These are phyloP conservation scores for Caenorhabditis becei DNA, from an alignment of 2,888 invertebrate genomes.

Conservation along the genomic window DNA sequence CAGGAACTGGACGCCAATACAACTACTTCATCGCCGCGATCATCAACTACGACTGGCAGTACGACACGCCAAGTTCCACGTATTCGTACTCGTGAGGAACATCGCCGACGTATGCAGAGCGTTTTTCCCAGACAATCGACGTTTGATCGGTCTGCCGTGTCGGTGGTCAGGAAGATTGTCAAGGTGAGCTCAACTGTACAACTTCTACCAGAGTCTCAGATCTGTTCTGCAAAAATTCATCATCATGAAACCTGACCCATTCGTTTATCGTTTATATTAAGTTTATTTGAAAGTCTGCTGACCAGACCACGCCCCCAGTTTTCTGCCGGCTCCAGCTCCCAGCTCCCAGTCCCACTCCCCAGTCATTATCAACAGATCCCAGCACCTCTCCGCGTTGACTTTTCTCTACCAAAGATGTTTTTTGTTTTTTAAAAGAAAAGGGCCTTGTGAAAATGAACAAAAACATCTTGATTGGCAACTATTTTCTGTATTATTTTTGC, in stretches of 20 bases:
- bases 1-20: conserved; percentile 54
- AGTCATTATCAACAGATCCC: too few species aligned
- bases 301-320: background rate
- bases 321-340: too few species aligned
- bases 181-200: conserved; percentile 34
- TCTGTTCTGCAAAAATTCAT: too few species aligned
- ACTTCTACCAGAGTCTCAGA: too few species aligned
- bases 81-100: conserved; percentile 7
- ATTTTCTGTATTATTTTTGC: conserved; percentile 11
- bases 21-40: conserved; percentile 27
- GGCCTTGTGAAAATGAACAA: background rate
- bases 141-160: background rate
- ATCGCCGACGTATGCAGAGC: conserved; percentile 5
- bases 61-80: conserved; percentile 33
- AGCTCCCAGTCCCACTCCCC: too few species aligned
- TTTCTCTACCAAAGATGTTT: too few species aligned
- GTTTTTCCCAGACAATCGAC: background rate
- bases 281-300: background rate
- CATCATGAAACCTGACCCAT: background rate
- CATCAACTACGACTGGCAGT: conserved; percentile 24
- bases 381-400: too few species aligned
- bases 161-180: conserved; percentile 33
- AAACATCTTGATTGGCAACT: conserved; percentile 7
- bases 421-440: background rate
- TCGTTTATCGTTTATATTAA: background rate